Evolutionary conservation across 2,797 vertebrate species (phyloP), one percentile per base, ranked within the genome.

Genomic region (Notolepis coatsorum): DNA sequence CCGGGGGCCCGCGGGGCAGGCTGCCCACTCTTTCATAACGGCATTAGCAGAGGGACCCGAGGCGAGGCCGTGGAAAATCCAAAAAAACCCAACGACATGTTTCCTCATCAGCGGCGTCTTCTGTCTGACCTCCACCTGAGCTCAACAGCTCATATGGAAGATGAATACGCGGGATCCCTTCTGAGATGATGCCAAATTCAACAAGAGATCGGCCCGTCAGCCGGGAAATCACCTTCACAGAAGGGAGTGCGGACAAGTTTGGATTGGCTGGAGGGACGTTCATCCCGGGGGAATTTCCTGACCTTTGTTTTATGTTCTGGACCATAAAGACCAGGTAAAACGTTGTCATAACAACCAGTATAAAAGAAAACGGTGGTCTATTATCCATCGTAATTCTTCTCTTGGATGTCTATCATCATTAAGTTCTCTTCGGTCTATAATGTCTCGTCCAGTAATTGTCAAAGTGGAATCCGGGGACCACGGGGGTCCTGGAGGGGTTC

Each of bases 181-280:
- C 72, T 86, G 84, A 89, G 78, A 77, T 76, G 65, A 49, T 31
- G 85, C 89, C 90, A 90, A 88, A 84, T 79, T 77, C 88, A 89
- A 91, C 86, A 88, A 79, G 65, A 85, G 81, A 72, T 67, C 28
- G 46, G 66, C 71, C 63, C 70, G 75, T 88, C 80, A 76, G 85
- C 75, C 86, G 79, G 90, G 84, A 89, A 89, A 91, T 90, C 62
- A 52, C 80, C 86, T 89, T 88, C 81, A 60, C 86, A 90, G 81
- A 80, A 7, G 38, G 61, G 73, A 85, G 79, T 55, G 57, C 53
- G 71, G 84, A 88, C 73, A 77, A 80, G 83, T 88, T 72, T 81
- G 81, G 86, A 85, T 79, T 73, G 79, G 79, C 84, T 76, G 65
- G 68, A 80, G 77, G 64, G 55, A 54, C 74, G 84, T 87, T 88